These are phyloP conservation scores for Eulacestoma nigropectus DNA, from an alignment of 2,113 vertebrate genomes.

Conservation along the genomic window DNA sequence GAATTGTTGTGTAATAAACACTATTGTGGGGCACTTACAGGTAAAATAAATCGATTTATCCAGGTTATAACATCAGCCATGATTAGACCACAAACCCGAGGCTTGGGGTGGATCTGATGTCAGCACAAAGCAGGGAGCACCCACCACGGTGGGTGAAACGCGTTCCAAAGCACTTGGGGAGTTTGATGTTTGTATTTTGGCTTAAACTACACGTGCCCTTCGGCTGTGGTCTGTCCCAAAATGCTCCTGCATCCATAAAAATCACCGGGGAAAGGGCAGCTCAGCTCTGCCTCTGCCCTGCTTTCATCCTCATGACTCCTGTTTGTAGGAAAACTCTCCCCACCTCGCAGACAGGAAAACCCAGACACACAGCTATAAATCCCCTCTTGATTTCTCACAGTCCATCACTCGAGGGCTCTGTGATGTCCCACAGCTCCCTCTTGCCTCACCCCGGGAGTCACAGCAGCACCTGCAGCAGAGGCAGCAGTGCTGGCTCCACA, in stretches of 20 bases:
- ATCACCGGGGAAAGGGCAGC: background rate
- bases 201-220: rapidly evolving
- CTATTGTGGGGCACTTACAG: background rate
- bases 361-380: rapidly evolving
- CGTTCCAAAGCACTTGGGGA: background rate
- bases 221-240: background rate
- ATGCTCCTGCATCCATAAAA: background rate
- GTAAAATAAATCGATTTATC: background rate
- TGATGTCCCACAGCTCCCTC: rapidly evolving
- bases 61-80: background rate
- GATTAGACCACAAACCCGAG: background rate
- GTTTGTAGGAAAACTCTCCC: background rate
- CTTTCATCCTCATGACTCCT: background rate
- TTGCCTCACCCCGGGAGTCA: background rate
- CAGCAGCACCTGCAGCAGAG: background rate
- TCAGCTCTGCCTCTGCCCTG: background rate
- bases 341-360: background rate
- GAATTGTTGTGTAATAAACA: slow-evolving; percentile 9
- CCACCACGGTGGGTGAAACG: background rate
- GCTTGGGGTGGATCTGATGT: too few relatives aligned
- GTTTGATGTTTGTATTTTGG: background rate
- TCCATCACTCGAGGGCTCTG: rapidly evolving
- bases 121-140: background rate
- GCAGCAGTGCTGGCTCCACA: background rate
- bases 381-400: background rate